Base-by-base conservation (phyloP, 1,140 invertebrate species). In the Ganaspis sp. region DNA sequence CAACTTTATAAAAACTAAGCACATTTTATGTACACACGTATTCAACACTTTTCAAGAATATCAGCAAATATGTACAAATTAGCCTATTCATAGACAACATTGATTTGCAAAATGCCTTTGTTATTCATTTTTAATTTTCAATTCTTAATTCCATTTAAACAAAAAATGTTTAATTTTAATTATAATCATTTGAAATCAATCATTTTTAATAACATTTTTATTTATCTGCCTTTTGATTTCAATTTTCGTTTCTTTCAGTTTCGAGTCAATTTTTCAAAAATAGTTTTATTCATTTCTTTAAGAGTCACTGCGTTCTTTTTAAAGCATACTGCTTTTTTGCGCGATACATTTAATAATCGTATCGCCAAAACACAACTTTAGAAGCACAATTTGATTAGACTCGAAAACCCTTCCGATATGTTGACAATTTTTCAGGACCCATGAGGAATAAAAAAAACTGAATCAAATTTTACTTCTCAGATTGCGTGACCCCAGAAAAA, bases 351-450 rank as follows among this genome's bases (percentile, higher is more conserved):
- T 34, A 29, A 29, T 12, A 23, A 58, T 64, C 54, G n/a, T 49
- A 49, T 64, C 58, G 58, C 12, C 12, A 64, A 64, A 64, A 64
- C 12, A 64, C 58, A 64, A 64, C 58, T 29, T 29, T 64, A 34
- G 58, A 64, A 64, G 58, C 58, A 64, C 26, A 64, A 64, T 64
- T 64, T 64, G 23, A 29, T 64, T 64, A 26, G 54, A 64, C 58
- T 64, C 58, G 58, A 64, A 64, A 64, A 64, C 58, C 58, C 58
- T 29, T 5, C n/a, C 21, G 58, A 64, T 64, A 64, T 64, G 58
- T 64, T 29, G 1, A n/a, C 58, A 49, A n/a, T 49, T 29, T 26
- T 26, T 64, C n/a, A 23, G 58, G 58, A 29, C 29, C 58, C 1
- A 5, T 15, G n/a, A 64, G 15, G 4, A 49, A 3, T 49, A 1